phyloP scores from a whole-genome alignment of 2,113 vertebrate genomes.

The Megalops atlanticus region DNA sequence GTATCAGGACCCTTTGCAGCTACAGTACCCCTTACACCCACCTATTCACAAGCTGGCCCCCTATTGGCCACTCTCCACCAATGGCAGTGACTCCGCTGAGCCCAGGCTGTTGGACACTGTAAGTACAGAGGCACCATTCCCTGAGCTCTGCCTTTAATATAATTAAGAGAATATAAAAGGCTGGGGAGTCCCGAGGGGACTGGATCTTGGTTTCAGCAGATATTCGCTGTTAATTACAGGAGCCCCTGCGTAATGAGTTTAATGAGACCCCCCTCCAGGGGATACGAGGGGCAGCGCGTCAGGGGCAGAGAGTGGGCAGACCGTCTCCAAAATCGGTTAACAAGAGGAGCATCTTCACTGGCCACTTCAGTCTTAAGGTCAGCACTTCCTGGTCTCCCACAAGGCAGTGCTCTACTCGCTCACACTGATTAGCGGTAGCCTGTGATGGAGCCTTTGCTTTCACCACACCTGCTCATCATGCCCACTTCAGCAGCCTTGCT shows the following conservation, averaged over 20 bases:
- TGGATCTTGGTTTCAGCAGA: too few relatives aligned
- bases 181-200: background rate
- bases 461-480: too few relatives aligned
- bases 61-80: too few relatives aligned
- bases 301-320: background rate
- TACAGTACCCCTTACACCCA: too few relatives aligned
- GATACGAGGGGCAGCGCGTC: background rate
- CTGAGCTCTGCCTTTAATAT: background rate
- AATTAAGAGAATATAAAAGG: background rate
- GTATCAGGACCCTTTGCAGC: background rate
- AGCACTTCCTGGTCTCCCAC: background rate
- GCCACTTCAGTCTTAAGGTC: too few relatives aligned
- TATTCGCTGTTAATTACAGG: background rate
- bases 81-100: too few relatives aligned
- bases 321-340: background rate
- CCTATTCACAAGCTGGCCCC: too few relatives aligned
- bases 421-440: background rate
- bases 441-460: too few relatives aligned
- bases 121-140: too few relatives aligned
- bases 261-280: background rate
- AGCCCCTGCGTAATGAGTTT: background rate
- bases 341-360: too few relatives aligned
- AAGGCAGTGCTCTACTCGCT: background rate
- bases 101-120: too few relatives aligned
- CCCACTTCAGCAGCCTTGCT: too few relatives aligned